phyloP scores from a whole-genome alignment of 2,797 vertebrate species.

The Centropyge bicolor region DNA sequence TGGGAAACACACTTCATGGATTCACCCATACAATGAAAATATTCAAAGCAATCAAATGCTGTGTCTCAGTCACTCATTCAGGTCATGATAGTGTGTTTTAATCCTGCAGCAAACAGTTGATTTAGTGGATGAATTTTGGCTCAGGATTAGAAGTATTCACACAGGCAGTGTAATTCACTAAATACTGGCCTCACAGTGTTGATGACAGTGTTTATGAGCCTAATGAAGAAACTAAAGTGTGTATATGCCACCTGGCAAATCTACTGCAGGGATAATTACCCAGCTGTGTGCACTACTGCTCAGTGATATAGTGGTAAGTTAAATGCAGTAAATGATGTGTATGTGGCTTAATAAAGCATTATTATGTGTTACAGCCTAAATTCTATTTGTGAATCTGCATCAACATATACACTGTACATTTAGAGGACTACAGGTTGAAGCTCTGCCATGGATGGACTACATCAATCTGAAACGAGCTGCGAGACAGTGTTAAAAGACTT shows the following conservation, averaged over 20 bases:
- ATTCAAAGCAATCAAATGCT: neutral
- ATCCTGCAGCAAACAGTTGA: constrained; percentile 8
- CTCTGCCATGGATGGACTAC: constrained; percentile 26
- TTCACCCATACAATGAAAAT: neutral
- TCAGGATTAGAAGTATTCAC: constrained; percentile 4
- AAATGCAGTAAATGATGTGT: constrained; percentile 33
- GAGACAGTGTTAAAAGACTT: constrained; percentile 31
- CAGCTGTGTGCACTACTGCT: constrained; percentile 14
- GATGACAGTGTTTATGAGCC: constrained; percentile 37
- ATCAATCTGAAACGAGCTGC: constrained; percentile 29
- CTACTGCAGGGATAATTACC: constrained; percentile 48
- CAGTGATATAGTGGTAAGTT: constrained; percentile 17
- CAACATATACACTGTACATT: constrained; percentile 6
- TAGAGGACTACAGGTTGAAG: constrained; percentile 1
- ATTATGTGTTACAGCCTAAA: neutral
- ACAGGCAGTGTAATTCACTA: constrained; percentile 6
- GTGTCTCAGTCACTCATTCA: neutral
- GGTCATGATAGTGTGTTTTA: neutral
- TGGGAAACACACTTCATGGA: neutral
- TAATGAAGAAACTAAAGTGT: constrained; percentile 42
- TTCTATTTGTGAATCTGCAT: constrained; percentile 23
- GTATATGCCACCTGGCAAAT: constrained; percentile 45
- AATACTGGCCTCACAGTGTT: constrained; percentile 21
- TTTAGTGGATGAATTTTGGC: constrained; percentile 11
- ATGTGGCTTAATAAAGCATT: constrained; percentile 10